Percentiles rank a stretch among this genome's conserved stretches.
These are phyloP conservation scores for Hirtodrosophila trivittata DNA, from an alignment of 2,888 invertebrate genomes.

Conservation along the genomic window DNA sequence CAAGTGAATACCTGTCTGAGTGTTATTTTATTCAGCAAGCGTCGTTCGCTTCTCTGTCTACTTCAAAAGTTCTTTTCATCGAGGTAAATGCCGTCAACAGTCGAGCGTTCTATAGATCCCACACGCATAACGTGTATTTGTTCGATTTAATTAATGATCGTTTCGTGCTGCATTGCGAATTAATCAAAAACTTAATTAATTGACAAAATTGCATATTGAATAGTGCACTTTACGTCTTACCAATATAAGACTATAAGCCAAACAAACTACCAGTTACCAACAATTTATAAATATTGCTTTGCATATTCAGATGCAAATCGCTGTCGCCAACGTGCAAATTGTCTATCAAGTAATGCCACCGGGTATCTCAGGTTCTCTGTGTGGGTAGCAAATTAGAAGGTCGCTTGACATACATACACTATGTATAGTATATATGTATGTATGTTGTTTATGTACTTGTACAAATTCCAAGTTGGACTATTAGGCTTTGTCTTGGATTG, in stretches of 20 bases:
- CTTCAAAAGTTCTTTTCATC: too few relatives aligned
- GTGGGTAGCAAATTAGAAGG: too few relatives aligned
- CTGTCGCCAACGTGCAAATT: constrained; percentile 77
- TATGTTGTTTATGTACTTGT: too few relatives aligned
- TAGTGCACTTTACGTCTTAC: constrained; percentile 70
- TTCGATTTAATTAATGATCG: constrained; percentile 61
- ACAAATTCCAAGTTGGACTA: too few relatives aligned
- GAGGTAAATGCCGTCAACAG: constrained; percentile 13
- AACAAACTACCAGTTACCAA: too few relatives aligned
- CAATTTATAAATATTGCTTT: constrained; percentile 58
- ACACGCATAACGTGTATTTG: constrained; percentile 25
- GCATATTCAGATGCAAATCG: constrained; percentile 64
- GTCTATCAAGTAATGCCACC: constrained; percentile 55
- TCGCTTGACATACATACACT: too few relatives aligned
- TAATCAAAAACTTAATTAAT: constrained; percentile 72
- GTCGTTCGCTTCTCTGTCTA: too few relatives aligned
- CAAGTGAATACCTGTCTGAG: too few relatives aligned
- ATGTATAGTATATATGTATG: too few relatives aligned
- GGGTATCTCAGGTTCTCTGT: constrained; percentile 36
- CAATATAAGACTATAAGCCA: too few relatives aligned
- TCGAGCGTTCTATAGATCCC: constrained; percentile 23
- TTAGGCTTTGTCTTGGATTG: constrained; percentile 9
- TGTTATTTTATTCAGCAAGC: too few relatives aligned
- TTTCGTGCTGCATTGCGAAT: constrained; percentile 60
- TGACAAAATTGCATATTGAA: constrained; percentile 73